These are phyloP conservation scores for Fopius arisanus DNA, from an alignment of 1,140 invertebrate genomes.

Conservation along the genomic window DNA sequence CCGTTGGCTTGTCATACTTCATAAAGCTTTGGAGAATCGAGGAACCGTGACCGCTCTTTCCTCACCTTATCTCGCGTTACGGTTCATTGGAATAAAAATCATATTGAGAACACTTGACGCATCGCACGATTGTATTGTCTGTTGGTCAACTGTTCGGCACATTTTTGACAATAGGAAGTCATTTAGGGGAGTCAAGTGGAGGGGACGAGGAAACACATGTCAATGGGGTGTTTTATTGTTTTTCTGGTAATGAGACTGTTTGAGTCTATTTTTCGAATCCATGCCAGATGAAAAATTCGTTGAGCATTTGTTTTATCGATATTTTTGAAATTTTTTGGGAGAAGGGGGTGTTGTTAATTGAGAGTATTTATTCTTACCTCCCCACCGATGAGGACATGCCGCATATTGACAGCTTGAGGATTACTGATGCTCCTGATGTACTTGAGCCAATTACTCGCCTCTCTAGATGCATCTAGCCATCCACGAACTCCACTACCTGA, in stretches of 20 bases:
- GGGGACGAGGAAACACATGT: background rate
- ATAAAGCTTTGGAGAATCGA: background rate
- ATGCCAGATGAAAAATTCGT: constrained; percentile 12
- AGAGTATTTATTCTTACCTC: constrained; percentile 68
- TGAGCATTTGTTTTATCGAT: background rate
- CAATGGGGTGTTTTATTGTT: constrained; percentile 1
- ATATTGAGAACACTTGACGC: constrained; percentile 27
- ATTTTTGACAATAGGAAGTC: background rate
- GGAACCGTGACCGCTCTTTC: background rate
- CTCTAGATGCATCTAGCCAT: constrained; percentile 79
- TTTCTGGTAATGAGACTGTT: background rate
- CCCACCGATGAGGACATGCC: constrained; percentile 73
- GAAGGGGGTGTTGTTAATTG: background rate
- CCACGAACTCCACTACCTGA: constrained; percentile 74
- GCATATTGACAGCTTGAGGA: constrained; percentile 75
- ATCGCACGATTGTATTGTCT: background rate
- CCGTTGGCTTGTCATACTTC: background rate
- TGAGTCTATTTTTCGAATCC: background rate
- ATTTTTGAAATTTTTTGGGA: background rate
- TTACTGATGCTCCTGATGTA: constrained; percentile 74
- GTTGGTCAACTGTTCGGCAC: background rate
- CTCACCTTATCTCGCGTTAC: background rate
- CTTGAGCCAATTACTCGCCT: constrained; percentile 83
- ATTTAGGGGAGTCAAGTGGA: background rate
- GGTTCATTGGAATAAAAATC: background rate